These are phyloP conservation scores for Magallana ariakensis DNA, from an alignment of 1,140 invertebrate genomes.

Conservation along the genomic window DNA sequence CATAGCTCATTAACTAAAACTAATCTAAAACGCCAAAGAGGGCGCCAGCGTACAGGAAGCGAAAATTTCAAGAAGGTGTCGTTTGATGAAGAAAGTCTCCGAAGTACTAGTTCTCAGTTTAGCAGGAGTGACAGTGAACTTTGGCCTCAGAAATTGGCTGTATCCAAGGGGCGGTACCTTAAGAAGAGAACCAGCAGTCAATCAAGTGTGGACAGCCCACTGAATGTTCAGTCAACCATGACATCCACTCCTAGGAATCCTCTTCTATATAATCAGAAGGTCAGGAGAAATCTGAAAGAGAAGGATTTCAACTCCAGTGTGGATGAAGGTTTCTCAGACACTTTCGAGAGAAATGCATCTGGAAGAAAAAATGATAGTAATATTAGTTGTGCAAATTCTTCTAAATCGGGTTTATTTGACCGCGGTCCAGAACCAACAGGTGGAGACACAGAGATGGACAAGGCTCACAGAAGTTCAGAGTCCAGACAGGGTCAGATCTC, in stretches of 20 bases:
- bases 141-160: background rate
- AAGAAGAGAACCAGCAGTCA: conserved; percentile 25
- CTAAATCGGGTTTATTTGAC: background rate
- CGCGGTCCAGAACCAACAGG: background rate
- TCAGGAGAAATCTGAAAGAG: background rate
- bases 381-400: background rate
- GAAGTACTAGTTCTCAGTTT: conserved; percentile 30
- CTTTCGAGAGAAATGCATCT: background rate
- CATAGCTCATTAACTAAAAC: conserved; percentile 28
- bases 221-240: background rate
- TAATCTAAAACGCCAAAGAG: background rate
- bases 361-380: background rate
- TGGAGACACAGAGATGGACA: background rate
- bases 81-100: conserved; percentile 39
- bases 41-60: conserved; percentile 6
- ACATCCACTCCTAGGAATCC: background rate
- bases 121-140: conserved; percentile 42
- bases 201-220: background rate
- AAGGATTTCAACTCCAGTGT: conserved; percentile 1
- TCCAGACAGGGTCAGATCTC: background rate
- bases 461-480: background rate
- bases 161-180: background rate
- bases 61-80: conserved; percentile 30
- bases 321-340: conserved; percentile 30
- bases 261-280: background rate